phyloP scores from a whole-genome alignment of 2,113 vertebrate species.

The Seriola rivoliana region DNA sequence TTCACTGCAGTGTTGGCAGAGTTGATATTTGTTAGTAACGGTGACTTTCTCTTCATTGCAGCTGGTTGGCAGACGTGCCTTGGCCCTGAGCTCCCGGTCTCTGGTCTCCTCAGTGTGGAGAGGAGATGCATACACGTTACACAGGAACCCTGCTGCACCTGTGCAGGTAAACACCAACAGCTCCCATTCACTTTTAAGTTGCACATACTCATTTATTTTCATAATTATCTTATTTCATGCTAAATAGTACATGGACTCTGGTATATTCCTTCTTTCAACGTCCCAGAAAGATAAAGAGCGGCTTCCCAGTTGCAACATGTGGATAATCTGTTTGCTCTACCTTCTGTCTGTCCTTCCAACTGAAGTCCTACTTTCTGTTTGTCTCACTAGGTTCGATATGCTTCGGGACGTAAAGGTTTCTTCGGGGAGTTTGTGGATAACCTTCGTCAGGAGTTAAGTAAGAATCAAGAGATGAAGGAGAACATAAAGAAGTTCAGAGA shows the following conservation, averaged over 20 bases:
- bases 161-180: conserved; percentile 80
- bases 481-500: conserved; percentile 96
- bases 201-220: neutral
- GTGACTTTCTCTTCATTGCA: conserved; percentile 60
- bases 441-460: conserved; percentile 93
- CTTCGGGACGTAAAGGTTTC: conserved; percentile 88
- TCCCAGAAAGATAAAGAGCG: neutral
- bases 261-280: neutral
- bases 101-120: conserved; percentile 60
- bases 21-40: neutral
- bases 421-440: conserved; percentile 93
- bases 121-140: conserved; percentile 57
- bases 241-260: neutral
- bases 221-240: neutral
- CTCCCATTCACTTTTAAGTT: neutral
- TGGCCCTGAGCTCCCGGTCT: conserved; percentile 77
- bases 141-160: conserved; percentile 59
- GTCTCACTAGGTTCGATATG: conserved; percentile 75
- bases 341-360: neutral
- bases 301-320: neutral
- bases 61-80: conserved; percentile 84
- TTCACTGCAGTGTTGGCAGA: conserved; percentile 2
- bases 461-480: conserved; percentile 98
- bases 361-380: conserved; percentile 11
- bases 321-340: neutral